Base-by-base conservation (phyloP, 2,113 vertebrate species). In the Erythrocercus mccallii region DNA sequence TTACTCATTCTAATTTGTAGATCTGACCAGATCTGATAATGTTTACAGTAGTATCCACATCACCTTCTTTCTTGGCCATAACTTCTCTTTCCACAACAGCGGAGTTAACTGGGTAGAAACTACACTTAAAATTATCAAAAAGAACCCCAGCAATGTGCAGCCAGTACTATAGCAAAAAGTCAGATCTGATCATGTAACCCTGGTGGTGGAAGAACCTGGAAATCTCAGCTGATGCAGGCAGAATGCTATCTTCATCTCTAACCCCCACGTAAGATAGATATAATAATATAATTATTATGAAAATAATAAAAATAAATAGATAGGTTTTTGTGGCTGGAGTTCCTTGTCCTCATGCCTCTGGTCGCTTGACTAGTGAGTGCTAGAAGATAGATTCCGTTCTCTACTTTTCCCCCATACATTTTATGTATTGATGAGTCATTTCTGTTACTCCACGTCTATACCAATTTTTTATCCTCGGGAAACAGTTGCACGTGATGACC, bases 1-100 rank as follows among this genome's bases (percentile, higher is more conserved):
- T 91, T 86, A 78, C 72, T 60, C 92, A 53, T 68, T 84, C 42
- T 64, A 81, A 68, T 51, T 47, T 64, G 65, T 20, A 57, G 65
- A 60, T 83, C n/a, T 9, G 35, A 51, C 54, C 18, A 37, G 51
- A 12, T 68, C 31, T 84, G 76, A 54, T 82, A 25, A 10, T 58
- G 25, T 56, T 64, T 84, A 31, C 28, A 48, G 31, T 54, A 60
- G 17, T 76, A 27, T 86, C 21, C 13, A 18, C 19, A 30, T 71
- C 28, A 13, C 11, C 47, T 48, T 86, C 57, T 88, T 90, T 84
- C 35, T 47, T 2, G 5, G 47, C 10, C 78, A 5, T 33, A 38
- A 23, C 25, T 82, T 11, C 54, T 78, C 0, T 76, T 93, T 80
- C 48, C 57, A 44, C 31, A 87, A 25, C 20, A 61, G 5, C 1